Base-by-base conservation (phyloP, 2,113 vertebrate genomes). In the Mugil cephalus region DNA sequence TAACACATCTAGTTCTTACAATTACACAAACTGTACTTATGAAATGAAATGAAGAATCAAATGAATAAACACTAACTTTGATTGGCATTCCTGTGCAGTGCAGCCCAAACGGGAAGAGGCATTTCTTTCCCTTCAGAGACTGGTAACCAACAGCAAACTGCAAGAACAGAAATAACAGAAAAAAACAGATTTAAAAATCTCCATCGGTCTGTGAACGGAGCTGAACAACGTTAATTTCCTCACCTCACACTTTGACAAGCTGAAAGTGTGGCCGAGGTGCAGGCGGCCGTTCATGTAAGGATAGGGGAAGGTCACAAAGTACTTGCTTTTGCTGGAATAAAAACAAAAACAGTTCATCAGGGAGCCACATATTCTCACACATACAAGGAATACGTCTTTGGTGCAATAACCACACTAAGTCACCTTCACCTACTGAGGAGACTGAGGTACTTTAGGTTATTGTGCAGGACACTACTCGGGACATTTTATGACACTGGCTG, bases 71-170 rank as follows among this genome's bases (percentile, higher is more conserved):
- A 80, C 94, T 90, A 83, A 99, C 98, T 95, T 99, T 99, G 87
- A 99, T 98, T 6, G 98, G 98, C 98, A 99, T 99, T 69, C 98
- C 98, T 34, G 98, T 99, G 84, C 98, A 99, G 87, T 99, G 98
- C 2, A 99, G 90, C 8, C 97, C 98, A 35, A 99, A 99, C 0
- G 98, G 98, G 73, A 98, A 99, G 43, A 99, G 91, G 71, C 98
- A 99, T 18, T 11, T 91, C 86, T 94, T 98, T 52, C 98, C 98
- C 91, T 97, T 98, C 64, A 99, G 68, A 66, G 95, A 93, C 89
- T 99, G 98, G 84, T 95, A 99, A 8, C 98, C 98, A 24, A 97
- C 70, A 43, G 89, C 93, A 62, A 99, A 99, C 98, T 99, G 69
- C 0, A 68, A 13, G 36, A 36, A 69, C 66, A 78, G 34, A 58